These are phyloP conservation scores for Trilocha varians DNA, from an alignment of 2,888 invertebrate genomes.

Conservation along the genomic window DNA sequence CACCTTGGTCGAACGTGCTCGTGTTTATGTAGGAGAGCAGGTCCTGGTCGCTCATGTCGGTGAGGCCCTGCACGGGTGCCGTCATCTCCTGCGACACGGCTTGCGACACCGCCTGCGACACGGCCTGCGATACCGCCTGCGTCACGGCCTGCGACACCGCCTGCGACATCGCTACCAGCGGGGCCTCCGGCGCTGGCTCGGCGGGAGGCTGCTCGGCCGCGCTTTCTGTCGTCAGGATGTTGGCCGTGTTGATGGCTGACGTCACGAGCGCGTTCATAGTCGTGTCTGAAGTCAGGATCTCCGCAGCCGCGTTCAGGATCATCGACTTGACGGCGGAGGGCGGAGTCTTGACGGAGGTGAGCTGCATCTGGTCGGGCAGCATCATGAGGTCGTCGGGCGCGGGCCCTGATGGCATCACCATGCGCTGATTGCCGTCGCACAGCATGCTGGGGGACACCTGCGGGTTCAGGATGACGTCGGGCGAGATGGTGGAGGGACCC, in stretches of 20 bases:
- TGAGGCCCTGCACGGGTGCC: constrained; percentile 80
- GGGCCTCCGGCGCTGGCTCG: constrained; percentile 48
- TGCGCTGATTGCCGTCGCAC: constrained; percentile 33
- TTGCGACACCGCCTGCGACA: constrained; percentile 62
- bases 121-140: constrained; percentile 63
- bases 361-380: constrained; percentile 48
- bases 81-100: constrained; percentile 68
- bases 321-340: constrained; percentile 81
- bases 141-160: constrained; percentile 67
- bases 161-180: constrained; percentile 62
- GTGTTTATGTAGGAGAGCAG: constrained; percentile 91
- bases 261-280: constrained; percentile 74
- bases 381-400: constrained; percentile 52
- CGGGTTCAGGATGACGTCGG: constrained; percentile 76
- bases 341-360: constrained; percentile 65
- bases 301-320: constrained; percentile 81
- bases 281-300: constrained; percentile 77
- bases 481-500: constrained; percentile 52
- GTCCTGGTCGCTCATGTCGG: constrained; percentile 90
- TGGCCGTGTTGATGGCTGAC: constrained; percentile 67
- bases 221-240: constrained; percentile 54
- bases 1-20: constrained; percentile 89
- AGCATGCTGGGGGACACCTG: constrained; percentile 75
- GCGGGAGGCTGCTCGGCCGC: constrained; percentile 36
- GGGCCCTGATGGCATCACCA: constrained; percentile 28